Evolutionary conservation across 2,888 invertebrate species (phyloP).

Genomic region (Ametastegia equiseti): DNA sequence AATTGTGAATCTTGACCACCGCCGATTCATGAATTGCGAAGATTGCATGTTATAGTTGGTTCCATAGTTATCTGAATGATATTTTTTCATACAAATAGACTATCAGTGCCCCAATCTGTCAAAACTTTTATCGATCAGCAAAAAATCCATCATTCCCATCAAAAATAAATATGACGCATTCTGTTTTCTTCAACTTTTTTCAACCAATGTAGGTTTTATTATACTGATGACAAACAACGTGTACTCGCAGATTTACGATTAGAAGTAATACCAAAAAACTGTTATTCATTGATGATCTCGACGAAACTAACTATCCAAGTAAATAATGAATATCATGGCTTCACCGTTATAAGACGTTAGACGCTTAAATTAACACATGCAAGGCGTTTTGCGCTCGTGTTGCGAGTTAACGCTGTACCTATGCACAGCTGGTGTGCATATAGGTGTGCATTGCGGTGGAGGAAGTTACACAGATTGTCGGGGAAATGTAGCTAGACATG

Average conservation of each 20-base stretch:
- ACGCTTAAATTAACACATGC: not conserved
- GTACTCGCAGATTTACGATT: not conserved
- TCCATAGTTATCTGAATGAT: too few relatives aligned
- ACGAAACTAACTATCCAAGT: not conserved
- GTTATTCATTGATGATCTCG: not conserved
- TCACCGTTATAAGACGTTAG: not conserved
- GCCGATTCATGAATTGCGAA: not conserved
- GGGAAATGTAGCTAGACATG: slow-evolving; percentile 4
- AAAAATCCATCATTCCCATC: not conserved
- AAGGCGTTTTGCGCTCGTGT: not conserved
- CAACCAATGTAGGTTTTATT: not conserved
- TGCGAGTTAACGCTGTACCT: too few relatives aligned
- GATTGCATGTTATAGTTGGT: not conserved
- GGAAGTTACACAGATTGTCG: not conserved
- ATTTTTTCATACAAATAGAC: too few relatives aligned
- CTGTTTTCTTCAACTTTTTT: not conserved
- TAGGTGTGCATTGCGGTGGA: too few relatives aligned
- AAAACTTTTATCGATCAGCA: too few relatives aligned
- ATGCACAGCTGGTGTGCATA: not conserved
- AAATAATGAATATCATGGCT: not conserved
- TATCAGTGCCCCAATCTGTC: too few relatives aligned
- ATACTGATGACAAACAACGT: not conserved
- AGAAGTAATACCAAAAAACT: not conserved
- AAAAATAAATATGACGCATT: not conserved
- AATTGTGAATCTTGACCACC: not conserved